Base-by-base conservation (phyloP, 2,888 invertebrate species). In the Mellilla xanthometata region DNA sequence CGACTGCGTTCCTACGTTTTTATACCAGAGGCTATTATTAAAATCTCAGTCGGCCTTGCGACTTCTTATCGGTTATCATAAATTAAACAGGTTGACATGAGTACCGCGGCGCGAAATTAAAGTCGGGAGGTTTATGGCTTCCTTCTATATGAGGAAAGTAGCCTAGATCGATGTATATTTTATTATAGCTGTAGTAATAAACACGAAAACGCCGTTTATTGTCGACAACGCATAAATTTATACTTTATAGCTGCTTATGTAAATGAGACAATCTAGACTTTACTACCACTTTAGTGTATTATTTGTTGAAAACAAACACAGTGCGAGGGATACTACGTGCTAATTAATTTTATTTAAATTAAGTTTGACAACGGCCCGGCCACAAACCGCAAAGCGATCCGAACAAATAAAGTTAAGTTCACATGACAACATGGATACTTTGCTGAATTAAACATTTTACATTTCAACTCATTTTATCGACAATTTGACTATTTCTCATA, bases 1-100 rank as follows among this genome's bases (percentile, higher is more conserved):
- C 15, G 28, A 8, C 26, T 7, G 1, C 19, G 39, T 5, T 28
- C 12, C 15, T 19, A 19, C 15, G 15, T 19, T 19, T 19, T 19
- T 19, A 19, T 19, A 6, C 15, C 12, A 38, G 38, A 28, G 24
- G 24, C 41, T 41, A 41, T 33, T 48, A 48, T 42, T 42, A 47
- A 41, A 41, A 41, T 48, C 38, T 42, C 23, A 29, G 33, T 5
- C 32, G 29, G 29, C 47, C 47, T 48, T 33, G 41, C 23, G 36
- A 7, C 8, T 32, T 22, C 47, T 48, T 48, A 48, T 48, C 47
- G 38, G 47, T 38, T 29, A 36, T 38, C 33, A 42, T 48, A 48
- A 48, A 48, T 48, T 48, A 48, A 48, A 48, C 12, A 26, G 38
- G 33, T 34, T 26, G 47, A 41, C 41, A 48, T 42, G 35, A 31